Evolutionary conservation across 2,888 invertebrate genomes (phyloP).

Genomic region (Stratiomys singularior): DNA sequence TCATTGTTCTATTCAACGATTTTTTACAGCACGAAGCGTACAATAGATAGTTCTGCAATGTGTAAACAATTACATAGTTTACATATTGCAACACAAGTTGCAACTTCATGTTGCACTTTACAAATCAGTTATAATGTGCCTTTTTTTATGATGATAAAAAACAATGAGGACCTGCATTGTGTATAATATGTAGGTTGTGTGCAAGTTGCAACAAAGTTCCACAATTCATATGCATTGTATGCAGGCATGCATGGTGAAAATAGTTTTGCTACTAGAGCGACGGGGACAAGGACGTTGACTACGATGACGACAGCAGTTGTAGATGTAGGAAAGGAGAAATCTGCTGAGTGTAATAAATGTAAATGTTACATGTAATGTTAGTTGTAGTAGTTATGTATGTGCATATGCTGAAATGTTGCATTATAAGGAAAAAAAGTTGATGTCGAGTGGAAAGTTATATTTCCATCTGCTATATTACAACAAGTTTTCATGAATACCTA

Average conservation of each 20-base stretch:
- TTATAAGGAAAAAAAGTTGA: neutral
- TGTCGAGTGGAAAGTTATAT: neutral
- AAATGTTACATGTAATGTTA: conserved; percentile 1
- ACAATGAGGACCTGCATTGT: neutral
- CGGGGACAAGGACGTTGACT: neutral
- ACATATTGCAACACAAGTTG: neutral
- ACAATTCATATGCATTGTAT: neutral
- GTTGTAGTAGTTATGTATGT: neutral
- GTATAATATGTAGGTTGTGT: neutral
- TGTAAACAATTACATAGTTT: no score
- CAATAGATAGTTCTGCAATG: no score
- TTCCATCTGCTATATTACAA: conserved; percentile 23
- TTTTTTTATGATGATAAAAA: neutral
- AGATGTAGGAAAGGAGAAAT: neutral
- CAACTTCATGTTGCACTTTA: neutral
- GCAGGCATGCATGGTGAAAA: neutral
- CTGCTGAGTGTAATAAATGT: neutral
- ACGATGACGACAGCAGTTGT: neutral
- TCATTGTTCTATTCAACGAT: no score
- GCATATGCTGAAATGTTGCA: neutral
- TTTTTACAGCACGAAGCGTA: no score
- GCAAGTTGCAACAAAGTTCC: neutral
- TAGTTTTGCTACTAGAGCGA: neutral
- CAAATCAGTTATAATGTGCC: neutral
- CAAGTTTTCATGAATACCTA: neutral